Percentiles rank a stretch among this genome's conserved stretches.
Evolutionary conservation across 2,113 vertebrate species (phyloP).

Genomic region (Dendropsophus ebraccatus): DNA sequence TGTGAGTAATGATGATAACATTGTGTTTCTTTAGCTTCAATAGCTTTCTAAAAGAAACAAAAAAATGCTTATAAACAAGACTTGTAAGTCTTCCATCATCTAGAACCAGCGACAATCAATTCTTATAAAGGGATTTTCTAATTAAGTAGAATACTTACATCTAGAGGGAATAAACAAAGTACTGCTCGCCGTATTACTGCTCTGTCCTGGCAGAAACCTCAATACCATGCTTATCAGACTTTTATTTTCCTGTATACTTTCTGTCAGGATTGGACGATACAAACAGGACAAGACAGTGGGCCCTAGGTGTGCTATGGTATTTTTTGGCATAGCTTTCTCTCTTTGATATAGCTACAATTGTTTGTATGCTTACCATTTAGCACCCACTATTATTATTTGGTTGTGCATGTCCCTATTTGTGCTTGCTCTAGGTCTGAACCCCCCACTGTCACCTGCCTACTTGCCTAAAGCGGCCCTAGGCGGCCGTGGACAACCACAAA

Average conservation of each 20-base stretch:
- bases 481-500: no score
- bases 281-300: no score
- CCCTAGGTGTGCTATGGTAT: no score
- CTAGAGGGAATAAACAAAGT: constrained; percentile 74
- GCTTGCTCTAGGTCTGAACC: no score
- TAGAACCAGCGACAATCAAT: constrained; percentile 71
- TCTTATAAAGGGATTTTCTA: constrained; percentile 70
- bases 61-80: neutral
- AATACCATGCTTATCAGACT: neutral
- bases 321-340: no score
- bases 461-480: no score
- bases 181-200: constrained; percentile 66
- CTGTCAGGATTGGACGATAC: no score
- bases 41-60: neutral
- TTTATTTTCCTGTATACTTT: neutral
- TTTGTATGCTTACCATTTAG: no score
- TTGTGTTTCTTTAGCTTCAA: neutral
- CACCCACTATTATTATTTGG: no score
- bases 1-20: neutral
- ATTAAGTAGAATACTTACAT: constrained; percentile 63
- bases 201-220: neutral
- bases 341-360: no score
- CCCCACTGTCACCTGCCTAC: no score
- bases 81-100: constrained; percentile 66
- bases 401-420: no score